Base-by-base conservation (phyloP, 1,140 invertebrate species). In the Drosophila ohnishii region DNA sequence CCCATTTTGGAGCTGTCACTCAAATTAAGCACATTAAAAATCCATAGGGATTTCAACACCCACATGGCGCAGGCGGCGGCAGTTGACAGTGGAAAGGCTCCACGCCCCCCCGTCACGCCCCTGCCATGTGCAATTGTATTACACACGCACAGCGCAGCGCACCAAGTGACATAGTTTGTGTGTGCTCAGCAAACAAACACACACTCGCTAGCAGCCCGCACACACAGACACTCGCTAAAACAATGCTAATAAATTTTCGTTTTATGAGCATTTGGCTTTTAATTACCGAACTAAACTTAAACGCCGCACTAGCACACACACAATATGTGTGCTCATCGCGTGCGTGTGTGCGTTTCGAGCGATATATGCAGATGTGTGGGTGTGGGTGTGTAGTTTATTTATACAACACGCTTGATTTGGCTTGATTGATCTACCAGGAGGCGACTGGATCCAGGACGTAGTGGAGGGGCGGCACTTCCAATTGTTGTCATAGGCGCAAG, bases 251-350 rank as follows among this genome's bases (percentile, higher is more conserved):
- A 77, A 77, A 77, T 77, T 77, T 70, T 70, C 65, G 66, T 77
- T 77, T 77, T 77, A 77, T 77, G 74, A 70, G 75, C 73, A 77
- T 77, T 77, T 62, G 74, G 65, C 74, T 77, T 77, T 77, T 77
- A 77, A 77, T 77, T 77, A 77, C 75, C 74, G 74, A 77, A 77
- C 74, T 77, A 77, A 77, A 77, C 74, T 77, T 70, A 77, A 77
- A 77, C 64, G 74, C 73, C 73, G 69, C 69, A 64, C 80, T 56
- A 75, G 37, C 45, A 79, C 48, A 79, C 48, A 78, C 53, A 78
- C 19, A 45, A 59, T 51, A 71, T 60, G 53, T 47, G 51, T 47
- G 39, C 53, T n/a, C 61, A 16, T 57, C 53, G 67, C 44, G 57
- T 39, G 61, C 34, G 9, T 25, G 16, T 53, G 32, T 63, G 39